Conservation (phyloP, 2,888 invertebrate species). For the Zygogramma bicolorata region DNA sequence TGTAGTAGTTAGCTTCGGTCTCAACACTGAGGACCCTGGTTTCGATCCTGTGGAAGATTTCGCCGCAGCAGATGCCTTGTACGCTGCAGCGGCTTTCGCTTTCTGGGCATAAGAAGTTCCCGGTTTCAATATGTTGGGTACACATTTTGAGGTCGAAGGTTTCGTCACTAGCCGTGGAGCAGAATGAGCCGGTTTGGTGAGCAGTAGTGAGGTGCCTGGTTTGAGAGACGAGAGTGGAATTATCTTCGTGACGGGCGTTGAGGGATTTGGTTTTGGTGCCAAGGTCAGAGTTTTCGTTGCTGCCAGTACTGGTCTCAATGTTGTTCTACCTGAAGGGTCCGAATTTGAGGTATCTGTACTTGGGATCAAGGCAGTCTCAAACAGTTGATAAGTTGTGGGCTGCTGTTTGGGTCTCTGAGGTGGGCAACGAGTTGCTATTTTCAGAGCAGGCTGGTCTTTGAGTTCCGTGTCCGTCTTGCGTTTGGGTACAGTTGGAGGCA, state of each 20-base stretch:
- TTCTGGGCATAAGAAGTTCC: not conserved
- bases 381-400: not conserved
- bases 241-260: not conserved
- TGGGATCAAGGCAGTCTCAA: not conserved
- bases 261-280: not conserved
- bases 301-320: not conserved
- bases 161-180: not conserved
- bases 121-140: not conserved
- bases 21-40: not conserved
- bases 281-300: not conserved
- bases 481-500: not conserved
- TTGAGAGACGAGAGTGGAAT: not conserved
- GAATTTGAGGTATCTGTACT: not conserved
- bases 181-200: not conserved
- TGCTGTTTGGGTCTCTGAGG: not conserved
- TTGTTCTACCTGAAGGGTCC: not conserved
- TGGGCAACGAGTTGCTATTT: no score
- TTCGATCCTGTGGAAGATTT: not conserved
- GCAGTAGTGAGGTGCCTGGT: not conserved
- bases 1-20: not conserved
- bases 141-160: not conserved
- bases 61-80: not conserved
- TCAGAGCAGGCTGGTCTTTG: no score
- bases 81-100: no score
- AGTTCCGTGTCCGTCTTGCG: not conserved